A percentile compares a stretch with the other conserved stretches of the same genome.
Evolutionary conservation across 1,140 invertebrate species (phyloP).

Genomic region (Atta colombica): DNA sequence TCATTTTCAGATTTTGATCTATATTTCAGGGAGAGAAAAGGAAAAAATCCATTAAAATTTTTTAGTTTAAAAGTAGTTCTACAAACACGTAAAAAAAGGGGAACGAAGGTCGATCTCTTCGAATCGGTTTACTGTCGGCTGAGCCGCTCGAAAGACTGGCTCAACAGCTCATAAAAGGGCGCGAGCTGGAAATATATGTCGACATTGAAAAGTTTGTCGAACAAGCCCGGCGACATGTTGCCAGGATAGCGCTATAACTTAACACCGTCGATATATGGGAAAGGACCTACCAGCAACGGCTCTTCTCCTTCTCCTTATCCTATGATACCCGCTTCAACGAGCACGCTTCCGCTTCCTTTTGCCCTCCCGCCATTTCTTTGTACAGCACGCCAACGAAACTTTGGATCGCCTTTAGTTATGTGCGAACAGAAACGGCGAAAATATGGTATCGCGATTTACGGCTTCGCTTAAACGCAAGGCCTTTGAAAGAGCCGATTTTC

Average conservation of each 20-base stretch:
- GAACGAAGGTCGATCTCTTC: conserved; percentile 65
- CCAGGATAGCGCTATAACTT: conserved; percentile 84
- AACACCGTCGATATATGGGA: conserved; percentile 78
- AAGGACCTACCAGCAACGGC: conserved; percentile 52
- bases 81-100: conserved; percentile 1
- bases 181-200: conserved; percentile 82
- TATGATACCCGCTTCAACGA: conserved; percentile 25
- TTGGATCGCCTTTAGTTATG: conserved; percentile 70
- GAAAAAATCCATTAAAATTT: conserved; percentile 7
- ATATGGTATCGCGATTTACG: conserved; percentile 69
- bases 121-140: conserved; percentile 68
- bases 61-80: not conserved
- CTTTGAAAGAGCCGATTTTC: conserved; percentile 21
- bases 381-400: conserved; percentile 78
- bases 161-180: conserved; percentile 81
- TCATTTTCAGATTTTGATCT: not conserved
- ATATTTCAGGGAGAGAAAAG: not conserved
- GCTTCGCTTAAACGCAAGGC: conserved; percentile 17
- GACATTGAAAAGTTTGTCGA: conserved; percentile 86
- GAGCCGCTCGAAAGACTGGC: conserved; percentile 68
- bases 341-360: conserved; percentile 43
- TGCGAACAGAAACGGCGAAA: conserved; percentile 62
- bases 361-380: conserved; percentile 60
- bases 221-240: conserved; percentile 84
- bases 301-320: conserved; percentile 51